phyloP scores from a whole-genome alignment of 2,797 vertebrate species.

The Pseudochaenichthys georgianus region DNA sequence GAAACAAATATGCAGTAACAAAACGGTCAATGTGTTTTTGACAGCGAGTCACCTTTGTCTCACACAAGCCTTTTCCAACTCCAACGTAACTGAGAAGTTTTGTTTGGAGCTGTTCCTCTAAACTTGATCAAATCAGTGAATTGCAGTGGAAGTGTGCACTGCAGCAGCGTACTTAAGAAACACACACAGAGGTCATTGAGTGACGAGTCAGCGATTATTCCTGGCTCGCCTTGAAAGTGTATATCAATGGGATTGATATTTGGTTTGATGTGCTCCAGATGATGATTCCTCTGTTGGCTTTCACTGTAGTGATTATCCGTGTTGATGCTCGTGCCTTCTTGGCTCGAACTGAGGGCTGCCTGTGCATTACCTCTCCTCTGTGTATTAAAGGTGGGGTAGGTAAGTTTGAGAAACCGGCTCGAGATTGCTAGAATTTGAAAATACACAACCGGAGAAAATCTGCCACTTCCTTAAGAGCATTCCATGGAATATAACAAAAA shows the following conservation, averaged over 20 bases:
- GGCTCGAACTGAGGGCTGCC: slow-evolving; percentile 35
- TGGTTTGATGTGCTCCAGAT: slow-evolving; percentile 33
- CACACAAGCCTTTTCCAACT: slow-evolving; percentile 53
- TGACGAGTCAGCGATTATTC: slow-evolving; percentile 53
- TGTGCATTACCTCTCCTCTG: slow-evolving; percentile 22
- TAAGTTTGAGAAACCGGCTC: too few species aligned
- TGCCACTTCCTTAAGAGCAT: too few species aligned
- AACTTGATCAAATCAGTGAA: slow-evolving; percentile 2
- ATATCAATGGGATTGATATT: slow-evolving; percentile 60
- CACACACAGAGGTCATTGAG: slow-evolving; percentile 33
- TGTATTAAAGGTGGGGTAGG: slow-evolving; percentile 16
- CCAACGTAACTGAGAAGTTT: slow-evolving; percentile 33
- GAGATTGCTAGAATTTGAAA: too few species aligned
- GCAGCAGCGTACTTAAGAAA: slow-evolving; percentile 12
- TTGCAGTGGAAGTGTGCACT: not conserved
- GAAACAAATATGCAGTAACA: slow-evolving; percentile 76
- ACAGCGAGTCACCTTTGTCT: slow-evolving; percentile 41
- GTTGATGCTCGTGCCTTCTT: slow-evolving; percentile 24
- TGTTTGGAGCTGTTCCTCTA: not conserved
- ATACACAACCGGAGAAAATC: too few species aligned
- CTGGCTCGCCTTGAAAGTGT: slow-evolving; percentile 37
- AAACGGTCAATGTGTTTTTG: slow-evolving; percentile 45
- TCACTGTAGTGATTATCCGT: slow-evolving; percentile 45
- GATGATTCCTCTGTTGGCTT: slow-evolving; percentile 47
- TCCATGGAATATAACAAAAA: too few species aligned